Evolutionary conservation across 2,113 vertebrate species (phyloP).

Genomic region (Atrichornis clamosus): DNA sequence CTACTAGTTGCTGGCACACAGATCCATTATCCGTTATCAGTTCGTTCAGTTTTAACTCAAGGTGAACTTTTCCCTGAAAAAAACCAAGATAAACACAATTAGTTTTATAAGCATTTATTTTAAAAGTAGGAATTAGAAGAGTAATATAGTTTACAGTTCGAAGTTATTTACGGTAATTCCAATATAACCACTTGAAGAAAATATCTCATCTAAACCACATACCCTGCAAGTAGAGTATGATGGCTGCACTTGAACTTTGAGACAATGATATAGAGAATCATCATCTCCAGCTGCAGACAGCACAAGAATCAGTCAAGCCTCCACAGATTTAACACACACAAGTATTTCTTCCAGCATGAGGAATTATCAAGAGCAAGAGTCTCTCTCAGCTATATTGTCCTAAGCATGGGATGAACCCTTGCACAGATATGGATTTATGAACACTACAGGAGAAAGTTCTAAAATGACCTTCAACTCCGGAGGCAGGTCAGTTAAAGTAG

Average conservation of each 20-base stretch:
- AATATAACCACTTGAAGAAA: not conserved
- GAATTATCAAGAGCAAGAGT: not conserved
- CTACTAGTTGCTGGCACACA: conserved; percentile 88
- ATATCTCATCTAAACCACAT: not conserved
- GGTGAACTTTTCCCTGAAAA: conserved; percentile 93
- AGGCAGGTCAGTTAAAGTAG: not conserved
- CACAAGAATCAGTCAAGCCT: not conserved
- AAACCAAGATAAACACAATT: not conserved
- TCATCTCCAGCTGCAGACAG: not conserved
- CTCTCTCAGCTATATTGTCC: not conserved
- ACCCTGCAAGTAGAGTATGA: not conserved
- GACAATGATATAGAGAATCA: not conserved
- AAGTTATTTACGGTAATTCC: not conserved
- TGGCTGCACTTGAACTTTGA: not conserved
- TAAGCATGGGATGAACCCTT: not conserved
- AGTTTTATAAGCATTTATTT: not conserved
- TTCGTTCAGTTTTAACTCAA: conserved; percentile 95
- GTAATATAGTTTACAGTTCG: not conserved
- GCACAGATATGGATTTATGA: not conserved
- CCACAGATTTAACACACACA: not conserved
- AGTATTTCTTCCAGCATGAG: not conserved
- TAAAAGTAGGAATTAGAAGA: not conserved
- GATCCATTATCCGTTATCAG: conserved; percentile 95
- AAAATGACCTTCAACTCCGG: not conserved
- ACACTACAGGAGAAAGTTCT: not conserved